Percentiles rank a stretch among this genome's conserved stretches.
Evolutionary conservation across 2,113 vertebrate species (phyloP).

Genomic region (Sander vitreus): DNA sequence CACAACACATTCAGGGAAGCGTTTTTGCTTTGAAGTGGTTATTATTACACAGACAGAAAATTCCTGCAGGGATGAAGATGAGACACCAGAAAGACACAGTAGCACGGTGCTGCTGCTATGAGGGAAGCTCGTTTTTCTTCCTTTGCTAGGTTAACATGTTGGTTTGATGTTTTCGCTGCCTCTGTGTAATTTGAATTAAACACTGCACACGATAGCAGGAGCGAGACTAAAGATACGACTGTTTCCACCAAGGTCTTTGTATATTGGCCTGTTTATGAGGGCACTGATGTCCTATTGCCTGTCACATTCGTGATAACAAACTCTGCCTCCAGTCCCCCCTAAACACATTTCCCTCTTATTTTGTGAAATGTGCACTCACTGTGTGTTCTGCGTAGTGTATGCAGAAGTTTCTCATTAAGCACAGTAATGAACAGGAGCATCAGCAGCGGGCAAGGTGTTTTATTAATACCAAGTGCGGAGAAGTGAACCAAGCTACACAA

Average conservation of each 20-base stretch:
- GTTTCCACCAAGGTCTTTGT: conserved; percentile 35
- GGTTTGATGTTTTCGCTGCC: conserved; percentile 58
- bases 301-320: conserved; percentile 54
- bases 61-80: conserved; percentile 73
- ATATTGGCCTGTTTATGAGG: conserved; percentile 50
- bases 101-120: conserved; percentile 24
- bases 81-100: conserved; percentile 62
- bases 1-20: conserved; percentile 55
- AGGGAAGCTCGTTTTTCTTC: conserved; percentile 56
- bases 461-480: conserved; percentile 62
- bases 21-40: conserved; percentile 73
- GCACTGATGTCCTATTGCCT: conserved; percentile 37
- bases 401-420: conserved; percentile 70
- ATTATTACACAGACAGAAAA: conserved; percentile 73
- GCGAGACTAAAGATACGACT: conserved; percentile 35
- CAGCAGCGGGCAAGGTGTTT: conserved; percentile 63
- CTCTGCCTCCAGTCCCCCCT: conserved; percentile 52
- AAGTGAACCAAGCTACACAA: conserved; percentile 48
- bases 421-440: conserved; percentile 73
- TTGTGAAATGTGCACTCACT: conserved; percentile 44
- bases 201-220: conserved; percentile 29
- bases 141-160: conserved; percentile 59
- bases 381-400: conserved; percentile 27
- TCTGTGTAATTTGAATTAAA: conserved; percentile 64
- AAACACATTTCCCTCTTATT: conserved; percentile 55